Conservation (phyloP, 2,113 vertebrate genomes). For the Mormyrus iriodes region DNA sequence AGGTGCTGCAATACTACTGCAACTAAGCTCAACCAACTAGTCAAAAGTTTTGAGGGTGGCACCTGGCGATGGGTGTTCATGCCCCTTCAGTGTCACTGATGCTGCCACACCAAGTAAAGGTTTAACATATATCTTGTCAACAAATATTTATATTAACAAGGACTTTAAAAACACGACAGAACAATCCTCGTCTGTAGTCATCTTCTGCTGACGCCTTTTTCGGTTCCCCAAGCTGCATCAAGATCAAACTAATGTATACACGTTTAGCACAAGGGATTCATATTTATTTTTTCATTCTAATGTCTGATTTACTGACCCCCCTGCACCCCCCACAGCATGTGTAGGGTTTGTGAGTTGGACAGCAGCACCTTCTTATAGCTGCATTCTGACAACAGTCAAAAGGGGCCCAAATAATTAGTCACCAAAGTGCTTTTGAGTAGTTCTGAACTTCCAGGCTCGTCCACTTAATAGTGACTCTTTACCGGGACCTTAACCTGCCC, state of each 20-base stretch:
- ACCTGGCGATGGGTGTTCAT: background rate
- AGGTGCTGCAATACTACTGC: background rate
- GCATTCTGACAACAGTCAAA: background rate
- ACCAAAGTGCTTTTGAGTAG: background rate
- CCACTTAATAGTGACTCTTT: constrained; percentile 5
- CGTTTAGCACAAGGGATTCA: background rate
- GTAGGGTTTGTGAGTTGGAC: background rate
- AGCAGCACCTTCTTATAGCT: background rate
- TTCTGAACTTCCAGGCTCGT: background rate
- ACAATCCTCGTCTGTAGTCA: background rate
- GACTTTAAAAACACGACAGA: background rate
- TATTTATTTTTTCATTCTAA: background rate
- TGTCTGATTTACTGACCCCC: background rate
- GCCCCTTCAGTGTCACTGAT: background rate
- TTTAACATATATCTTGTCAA: background rate
- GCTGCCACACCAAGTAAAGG: background rate
- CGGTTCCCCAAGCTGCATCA: background rate
- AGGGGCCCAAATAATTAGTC: background rate
- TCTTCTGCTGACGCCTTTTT: background rate
- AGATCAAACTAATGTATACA: background rate
- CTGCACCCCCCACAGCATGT: background rate
- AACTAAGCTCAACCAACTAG: background rate
- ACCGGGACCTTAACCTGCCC: background rate
- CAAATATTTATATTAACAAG: background rate
- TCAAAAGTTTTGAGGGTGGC: background rate